Evolutionary conservation across 2,797 vertebrate species (phyloP).

Genomic region (Acomys russatus): DNA sequence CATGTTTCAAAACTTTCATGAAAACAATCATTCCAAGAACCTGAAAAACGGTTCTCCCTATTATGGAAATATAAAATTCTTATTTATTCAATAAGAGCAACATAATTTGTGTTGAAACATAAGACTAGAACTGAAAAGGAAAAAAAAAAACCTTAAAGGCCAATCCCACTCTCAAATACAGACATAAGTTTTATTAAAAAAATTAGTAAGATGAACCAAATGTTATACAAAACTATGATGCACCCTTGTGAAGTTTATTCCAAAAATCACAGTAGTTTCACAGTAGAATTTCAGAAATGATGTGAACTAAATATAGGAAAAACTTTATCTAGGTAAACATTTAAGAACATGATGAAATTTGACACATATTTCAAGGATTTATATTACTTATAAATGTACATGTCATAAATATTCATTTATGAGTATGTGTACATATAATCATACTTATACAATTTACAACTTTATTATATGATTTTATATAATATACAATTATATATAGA

Average conservation of each 20-base stretch:
- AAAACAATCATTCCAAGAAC: not conserved
- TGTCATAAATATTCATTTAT: constrained; percentile 5
- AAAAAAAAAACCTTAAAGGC: not conserved
- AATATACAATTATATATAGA: constrained; percentile 28
- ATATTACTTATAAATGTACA: not conserved
- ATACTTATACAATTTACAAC: not conserved
- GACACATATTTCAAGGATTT: constrained; percentile 39
- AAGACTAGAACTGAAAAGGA: constrained; percentile 6
- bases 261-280: not conserved
- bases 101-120: constrained; percentile 1
- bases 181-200: constrained; percentile 37
- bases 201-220: not conserved
- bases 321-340: constrained; percentile 8
- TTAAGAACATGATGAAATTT: not conserved
- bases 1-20: not conserved
- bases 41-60: not conserved
- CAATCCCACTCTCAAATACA: not conserved
- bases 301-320: constrained; percentile 44
- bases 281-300: not conserved
- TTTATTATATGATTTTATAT: constrained; percentile 5
- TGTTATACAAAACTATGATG: not conserved
- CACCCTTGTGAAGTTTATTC: not conserved
- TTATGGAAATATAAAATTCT: constrained; percentile 1
- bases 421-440: not conserved
- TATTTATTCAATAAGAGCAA: not conserved